Conservation (phyloP, 1,140 invertebrate species). For the Sycobia sp. region DNA sequence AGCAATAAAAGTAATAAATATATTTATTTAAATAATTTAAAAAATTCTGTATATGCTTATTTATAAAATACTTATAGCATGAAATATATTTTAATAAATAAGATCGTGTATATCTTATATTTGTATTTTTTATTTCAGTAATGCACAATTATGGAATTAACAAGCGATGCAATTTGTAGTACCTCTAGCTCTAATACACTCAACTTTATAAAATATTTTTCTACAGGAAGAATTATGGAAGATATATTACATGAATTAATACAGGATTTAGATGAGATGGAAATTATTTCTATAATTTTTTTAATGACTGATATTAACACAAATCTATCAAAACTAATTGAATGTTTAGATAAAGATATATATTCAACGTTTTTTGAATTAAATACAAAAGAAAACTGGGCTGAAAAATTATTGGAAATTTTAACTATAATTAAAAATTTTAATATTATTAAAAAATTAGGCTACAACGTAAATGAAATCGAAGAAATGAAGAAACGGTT, state of each 20-base stretch:
- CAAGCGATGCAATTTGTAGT: background rate
- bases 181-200: background rate
- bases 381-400: background rate
- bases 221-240: background rate
- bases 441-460: conserved; percentile 16
- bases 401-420: conserved; percentile 24
- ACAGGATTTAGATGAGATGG: conserved; percentile 5
- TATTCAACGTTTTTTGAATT: background rate
- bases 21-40: too few relatives aligned
- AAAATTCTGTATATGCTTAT: too few relatives aligned
- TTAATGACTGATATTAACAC: conserved; percentile 16
- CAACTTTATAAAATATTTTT: background rate
- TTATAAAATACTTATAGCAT: too few relatives aligned
- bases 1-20: too few relatives aligned
- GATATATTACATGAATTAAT: conserved; percentile 14
- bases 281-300: conserved; percentile 26
- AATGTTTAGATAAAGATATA: background rate
- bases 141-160: background rate
- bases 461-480: conserved; percentile 8
- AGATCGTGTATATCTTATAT: too few relatives aligned
- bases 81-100: too few relatives aligned
- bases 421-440: conserved; percentile 13
- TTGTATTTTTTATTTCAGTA: too few relatives aligned
- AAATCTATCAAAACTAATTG: background rate
- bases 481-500: background rate